Conservation (phyloP, 2,113 vertebrate species). For the Carlito syrichta region DNA sequence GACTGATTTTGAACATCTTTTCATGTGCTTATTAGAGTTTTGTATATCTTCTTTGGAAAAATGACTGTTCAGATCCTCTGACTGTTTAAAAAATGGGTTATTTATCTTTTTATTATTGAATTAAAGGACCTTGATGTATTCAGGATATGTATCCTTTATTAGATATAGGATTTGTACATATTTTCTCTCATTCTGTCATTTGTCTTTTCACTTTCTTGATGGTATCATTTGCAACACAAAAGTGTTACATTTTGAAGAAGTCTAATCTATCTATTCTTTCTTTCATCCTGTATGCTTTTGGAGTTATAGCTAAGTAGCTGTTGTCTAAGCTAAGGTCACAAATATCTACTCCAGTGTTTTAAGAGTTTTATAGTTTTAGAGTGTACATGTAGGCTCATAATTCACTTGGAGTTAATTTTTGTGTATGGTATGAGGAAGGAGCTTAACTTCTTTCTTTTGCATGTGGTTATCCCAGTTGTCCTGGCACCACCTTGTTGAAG, state of each 20-base stretch:
- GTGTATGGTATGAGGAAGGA: neutral
- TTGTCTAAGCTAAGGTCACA: neutral
- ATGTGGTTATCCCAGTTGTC: neutral
- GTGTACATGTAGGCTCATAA: neutral
- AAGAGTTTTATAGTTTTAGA: neutral
- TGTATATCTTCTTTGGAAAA: neutral
- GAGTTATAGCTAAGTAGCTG: neutral
- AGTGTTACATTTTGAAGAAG: neutral
- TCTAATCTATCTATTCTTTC: neutral
- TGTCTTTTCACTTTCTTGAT: neutral
- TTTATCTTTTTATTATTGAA: neutral
- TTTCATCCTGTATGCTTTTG: neutral
- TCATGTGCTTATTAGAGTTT: neutral
- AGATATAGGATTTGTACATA: neutral
- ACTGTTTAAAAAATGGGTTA: neutral
- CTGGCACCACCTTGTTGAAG: neutral
- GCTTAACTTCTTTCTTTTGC: neutral
- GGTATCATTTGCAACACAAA: neutral
- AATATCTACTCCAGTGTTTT: neutral
- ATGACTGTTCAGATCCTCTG: neutral
- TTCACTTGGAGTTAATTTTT: neutral
- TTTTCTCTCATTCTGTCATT: neutral
- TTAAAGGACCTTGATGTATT: neutral
- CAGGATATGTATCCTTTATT: neutral
- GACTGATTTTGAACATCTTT: neutral